phyloP scores from a whole-genome alignment of 2,888 invertebrate species.

The Campoplex nolae region DNA sequence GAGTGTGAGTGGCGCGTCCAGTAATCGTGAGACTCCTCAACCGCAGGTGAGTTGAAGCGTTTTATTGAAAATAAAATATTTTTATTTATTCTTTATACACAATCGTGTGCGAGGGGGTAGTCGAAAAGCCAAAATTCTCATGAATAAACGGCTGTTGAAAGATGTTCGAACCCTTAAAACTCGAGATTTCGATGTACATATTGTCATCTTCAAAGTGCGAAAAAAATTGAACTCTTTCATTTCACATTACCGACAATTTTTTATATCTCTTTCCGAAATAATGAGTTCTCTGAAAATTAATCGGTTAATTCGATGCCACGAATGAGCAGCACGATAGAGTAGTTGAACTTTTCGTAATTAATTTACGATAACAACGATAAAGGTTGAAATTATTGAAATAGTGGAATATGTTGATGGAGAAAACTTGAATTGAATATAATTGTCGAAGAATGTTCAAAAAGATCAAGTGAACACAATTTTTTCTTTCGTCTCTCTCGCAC shows the following conservation, averaged over 20 bases:
- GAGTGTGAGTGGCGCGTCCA: slow-evolving; percentile 85
- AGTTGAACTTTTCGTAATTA: neutral
- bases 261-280: neutral
- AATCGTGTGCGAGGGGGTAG: neutral
- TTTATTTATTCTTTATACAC: neutral
- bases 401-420: neutral
- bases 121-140: neutral
- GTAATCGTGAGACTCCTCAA: slow-evolving; percentile 86
- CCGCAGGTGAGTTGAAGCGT: slow-evolving; percentile 80
- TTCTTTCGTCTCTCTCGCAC: slow-evolving; percentile 15
- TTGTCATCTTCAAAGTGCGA: neutral
- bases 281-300: slow-evolving; percentile 30
- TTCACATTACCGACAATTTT: no score
- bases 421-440: neutral
- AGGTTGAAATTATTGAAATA: neutral
- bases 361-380: neutral
- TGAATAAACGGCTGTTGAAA: neutral
- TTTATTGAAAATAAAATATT: slow-evolving; percentile 1
- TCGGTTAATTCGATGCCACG: neutral
- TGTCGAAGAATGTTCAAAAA: neutral
- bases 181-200: neutral
- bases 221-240: neutral
- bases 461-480: neutral
- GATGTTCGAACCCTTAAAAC: neutral
- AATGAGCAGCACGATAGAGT: slow-evolving; percentile 14